Percentiles rank a stretch among this genome's conserved stretches.
These are phyloP conservation scores for Bos javanicus DNA, from an alignment of 2,113 vertebrate genomes.

Conservation along the genomic window DNA sequence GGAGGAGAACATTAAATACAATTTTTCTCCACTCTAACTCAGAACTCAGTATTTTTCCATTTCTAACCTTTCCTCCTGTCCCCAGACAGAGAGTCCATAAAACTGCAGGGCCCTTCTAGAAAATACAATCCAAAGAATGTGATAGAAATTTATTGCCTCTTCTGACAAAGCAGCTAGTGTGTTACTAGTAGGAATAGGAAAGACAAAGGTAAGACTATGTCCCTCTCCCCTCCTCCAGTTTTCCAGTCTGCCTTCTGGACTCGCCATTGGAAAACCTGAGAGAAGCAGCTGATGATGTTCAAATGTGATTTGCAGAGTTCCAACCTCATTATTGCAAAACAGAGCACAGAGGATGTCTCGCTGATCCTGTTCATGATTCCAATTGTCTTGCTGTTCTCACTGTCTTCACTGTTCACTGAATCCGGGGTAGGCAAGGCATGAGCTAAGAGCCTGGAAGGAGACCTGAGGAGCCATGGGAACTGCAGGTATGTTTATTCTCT, in stretches of 20 bases:
- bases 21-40: background rate
- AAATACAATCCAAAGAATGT: background rate
- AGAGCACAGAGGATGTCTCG: background rate
- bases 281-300: background rate
- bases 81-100: background rate
- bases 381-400: background rate
- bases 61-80: background rate
- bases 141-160: background rate
- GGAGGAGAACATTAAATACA: background rate
- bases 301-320: background rate
- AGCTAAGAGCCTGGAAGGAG: background rate
- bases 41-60: background rate
- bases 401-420: background rate
- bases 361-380: background rate
- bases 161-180: background rate
- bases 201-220: background rate
- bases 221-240: background rate
- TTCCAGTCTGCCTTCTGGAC: background rate
- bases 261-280: background rate
- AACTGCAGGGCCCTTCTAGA: background rate
- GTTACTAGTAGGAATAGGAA: background rate
- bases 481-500: background rate
- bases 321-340: background rate
- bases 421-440: background rate
- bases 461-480: background rate